Evolutionary conservation across 2,888 invertebrate genomes (phyloP).

Genomic region (Lissonota sp.): DNA sequence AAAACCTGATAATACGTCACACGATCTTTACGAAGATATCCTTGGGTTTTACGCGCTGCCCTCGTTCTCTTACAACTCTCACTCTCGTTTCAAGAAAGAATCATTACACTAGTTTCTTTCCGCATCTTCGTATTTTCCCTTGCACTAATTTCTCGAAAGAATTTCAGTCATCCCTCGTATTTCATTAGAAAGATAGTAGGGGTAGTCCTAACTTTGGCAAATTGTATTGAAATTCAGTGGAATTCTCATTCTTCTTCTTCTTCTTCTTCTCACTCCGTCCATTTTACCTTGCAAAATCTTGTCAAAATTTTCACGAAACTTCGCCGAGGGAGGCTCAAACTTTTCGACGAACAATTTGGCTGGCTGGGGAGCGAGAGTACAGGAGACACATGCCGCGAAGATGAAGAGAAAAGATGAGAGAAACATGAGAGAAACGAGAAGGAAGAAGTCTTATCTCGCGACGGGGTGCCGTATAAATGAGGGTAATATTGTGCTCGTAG

Average conservation of each 20-base stretch:
- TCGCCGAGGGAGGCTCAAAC: constrained; percentile 35
- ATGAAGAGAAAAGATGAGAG: constrained; percentile 26
- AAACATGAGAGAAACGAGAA: constrained; percentile 25
- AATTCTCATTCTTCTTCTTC: constrained; percentile 16
- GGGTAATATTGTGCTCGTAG: constrained; percentile 68
- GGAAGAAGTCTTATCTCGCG: constrained; percentile 65
- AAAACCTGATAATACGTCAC: constrained; percentile 64
- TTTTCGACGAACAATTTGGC: constrained; percentile 54
- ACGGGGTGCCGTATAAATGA: constrained; percentile 67
- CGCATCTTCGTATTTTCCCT: constrained; percentile 19
- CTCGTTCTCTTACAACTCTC: constrained; percentile 8
- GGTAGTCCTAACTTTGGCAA: constrained; percentile 41
- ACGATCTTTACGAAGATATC: constrained; percentile 50
- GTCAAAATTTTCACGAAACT: constrained; percentile 57
- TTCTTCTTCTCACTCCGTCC: constrained; percentile 14
- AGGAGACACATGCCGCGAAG: constrained; percentile 39
- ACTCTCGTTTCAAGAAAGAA: background rate
- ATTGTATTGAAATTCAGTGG: constrained; percentile 57
- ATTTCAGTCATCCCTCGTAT: constrained; percentile 38
- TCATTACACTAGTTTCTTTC: constrained; percentile 18
- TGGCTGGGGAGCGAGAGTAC: constrained; percentile 23
- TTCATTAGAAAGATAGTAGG: background rate
- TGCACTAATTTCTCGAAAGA: constrained; percentile 44
- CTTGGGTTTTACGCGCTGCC: background rate
- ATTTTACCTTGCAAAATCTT: constrained; percentile 20